Percentiles rank a stretch among this genome's conserved stretches.
phyloP scores from a whole-genome alignment of 2,888 invertebrate genomes.

The Drosophila anomalata region DNA sequence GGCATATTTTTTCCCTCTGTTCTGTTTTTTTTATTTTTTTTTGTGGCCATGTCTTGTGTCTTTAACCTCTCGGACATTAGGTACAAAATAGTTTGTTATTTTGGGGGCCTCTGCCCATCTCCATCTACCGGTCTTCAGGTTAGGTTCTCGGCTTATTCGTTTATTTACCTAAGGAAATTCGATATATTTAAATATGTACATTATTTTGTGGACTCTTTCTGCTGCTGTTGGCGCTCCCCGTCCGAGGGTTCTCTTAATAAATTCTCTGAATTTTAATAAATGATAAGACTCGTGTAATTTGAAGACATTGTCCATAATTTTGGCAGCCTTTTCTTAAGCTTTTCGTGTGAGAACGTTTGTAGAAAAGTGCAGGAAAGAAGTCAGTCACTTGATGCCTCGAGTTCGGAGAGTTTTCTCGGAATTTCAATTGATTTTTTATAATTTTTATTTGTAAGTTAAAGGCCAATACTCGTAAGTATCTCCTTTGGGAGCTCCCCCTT shows the following conservation, averaged over 20 bases:
- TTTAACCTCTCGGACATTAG: slow-evolving; percentile 48
- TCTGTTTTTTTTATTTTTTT: neutral
- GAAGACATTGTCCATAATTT: slow-evolving; percentile 70
- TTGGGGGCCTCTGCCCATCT: slow-evolving; percentile 7
- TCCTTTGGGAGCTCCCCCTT: too few species aligned
- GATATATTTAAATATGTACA: slow-evolving; percentile 70
- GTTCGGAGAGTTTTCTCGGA: slow-evolving; percentile 58
- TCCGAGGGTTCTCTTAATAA: slow-evolving; percentile 56
- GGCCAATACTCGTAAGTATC: too few species aligned
- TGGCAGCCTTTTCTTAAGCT: slow-evolving; percentile 9
- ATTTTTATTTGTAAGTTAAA: neutral
- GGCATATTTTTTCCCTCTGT: slow-evolving; percentile 3
- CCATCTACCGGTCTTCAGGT: neutral
- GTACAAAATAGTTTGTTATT: slow-evolving; percentile 49
- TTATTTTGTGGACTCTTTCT: slow-evolving; percentile 31
- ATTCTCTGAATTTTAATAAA: slow-evolving; percentile 72
- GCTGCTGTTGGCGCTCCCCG: slow-evolving; percentile 26
- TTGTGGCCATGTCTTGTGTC: slow-evolving; percentile 12
- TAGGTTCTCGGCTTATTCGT: slow-evolving; percentile 27
- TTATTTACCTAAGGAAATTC: slow-evolving; percentile 63
- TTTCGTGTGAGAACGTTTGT: slow-evolving; percentile 55
- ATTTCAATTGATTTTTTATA: neutral
- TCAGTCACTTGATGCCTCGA: slow-evolving; percentile 66
- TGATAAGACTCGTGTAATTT: slow-evolving; percentile 73
- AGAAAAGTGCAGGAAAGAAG: slow-evolving; percentile 42